These are phyloP conservation scores for Drosophila tsacasi DNA, from an alignment of 1,140 invertebrate genomes.

Conservation along the genomic window DNA sequence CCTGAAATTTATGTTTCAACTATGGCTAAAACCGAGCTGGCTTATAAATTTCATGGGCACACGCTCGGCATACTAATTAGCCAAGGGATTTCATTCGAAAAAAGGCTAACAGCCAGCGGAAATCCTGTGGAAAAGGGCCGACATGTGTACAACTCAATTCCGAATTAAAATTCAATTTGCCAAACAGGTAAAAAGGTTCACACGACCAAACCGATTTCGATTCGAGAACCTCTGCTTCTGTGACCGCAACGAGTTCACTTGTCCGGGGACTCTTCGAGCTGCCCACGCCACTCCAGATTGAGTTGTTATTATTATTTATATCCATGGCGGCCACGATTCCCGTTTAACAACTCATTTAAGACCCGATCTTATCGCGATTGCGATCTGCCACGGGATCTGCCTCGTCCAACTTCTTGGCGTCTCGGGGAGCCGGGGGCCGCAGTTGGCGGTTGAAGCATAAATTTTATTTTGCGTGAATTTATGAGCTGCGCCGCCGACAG, in stretches of 20 bases:
- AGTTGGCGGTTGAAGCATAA: conserved; percentile 43
- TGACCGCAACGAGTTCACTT: conserved; percentile 33
- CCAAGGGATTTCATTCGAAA: conserved; percentile 26
- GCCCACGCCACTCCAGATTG: conserved; percentile 50
- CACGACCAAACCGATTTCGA: conserved; percentile 9
- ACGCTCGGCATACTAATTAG: conserved; percentile 70
- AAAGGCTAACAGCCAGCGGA: conserved; percentile 62
- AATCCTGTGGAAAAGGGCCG: conserved; percentile 68
- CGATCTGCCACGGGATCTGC: conserved; percentile 39
- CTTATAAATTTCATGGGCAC: conserved; percentile 50
- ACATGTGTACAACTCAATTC: conserved; percentile 69
- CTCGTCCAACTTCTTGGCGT: conserved; percentile 22
- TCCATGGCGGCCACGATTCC: conserved; percentile 43
- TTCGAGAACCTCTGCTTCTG: conserved; percentile 11
- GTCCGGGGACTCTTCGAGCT: conserved; percentile 12
- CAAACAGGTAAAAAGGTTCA: conserved; percentile 53
- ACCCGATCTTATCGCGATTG: conserved; percentile 48
- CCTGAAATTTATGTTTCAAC: conserved; percentile 57
- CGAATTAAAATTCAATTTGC: conserved; percentile 79
- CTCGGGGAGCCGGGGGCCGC: not conserved
- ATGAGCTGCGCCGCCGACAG: conserved; percentile 64
- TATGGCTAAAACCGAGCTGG: conserved; percentile 18
- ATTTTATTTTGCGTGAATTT: conserved; percentile 82
- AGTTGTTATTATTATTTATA: conserved; percentile 76
- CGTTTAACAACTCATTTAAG: conserved; percentile 80